These are phyloP conservation scores for Argyrosomus japonicus DNA, from an alignment of 2,113 vertebrate species.

Conservation along the genomic window DNA sequence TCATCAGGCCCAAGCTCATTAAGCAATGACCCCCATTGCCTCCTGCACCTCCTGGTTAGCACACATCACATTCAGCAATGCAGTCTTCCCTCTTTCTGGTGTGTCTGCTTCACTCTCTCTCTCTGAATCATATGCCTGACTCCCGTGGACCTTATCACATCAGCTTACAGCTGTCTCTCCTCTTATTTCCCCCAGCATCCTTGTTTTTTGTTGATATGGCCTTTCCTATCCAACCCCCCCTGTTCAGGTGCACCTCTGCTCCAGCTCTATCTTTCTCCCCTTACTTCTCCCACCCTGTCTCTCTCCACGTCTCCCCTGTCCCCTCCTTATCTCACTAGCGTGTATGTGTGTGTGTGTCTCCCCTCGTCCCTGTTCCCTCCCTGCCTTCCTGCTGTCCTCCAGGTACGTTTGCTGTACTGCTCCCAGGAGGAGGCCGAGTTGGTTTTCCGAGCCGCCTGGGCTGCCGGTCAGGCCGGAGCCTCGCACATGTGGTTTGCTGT, in stretches of 20 bases:
- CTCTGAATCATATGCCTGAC: conserved; percentile 44
- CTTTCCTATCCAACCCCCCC: conserved; percentile 56
- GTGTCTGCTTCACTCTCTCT: conserved; percentile 39
- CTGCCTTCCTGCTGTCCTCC: conserved; percentile 68
- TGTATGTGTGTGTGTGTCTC: conserved; percentile 77
- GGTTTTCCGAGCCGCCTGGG: conserved; percentile 90
- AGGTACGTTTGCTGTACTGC: conserved; percentile 94
- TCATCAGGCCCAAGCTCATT: conserved; percentile 72
- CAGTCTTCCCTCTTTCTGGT: conserved; percentile 20
- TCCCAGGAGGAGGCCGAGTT: conserved; percentile 93
- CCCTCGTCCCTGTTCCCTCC: conserved; percentile 70
- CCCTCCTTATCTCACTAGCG: conserved; percentile 82
- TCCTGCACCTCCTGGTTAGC: conserved; percentile 51
- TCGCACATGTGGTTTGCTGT: conserved; percentile 96
- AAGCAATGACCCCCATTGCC: conserved; percentile 58
- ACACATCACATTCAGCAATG: conserved; percentile 18
- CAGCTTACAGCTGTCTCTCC: conserved; percentile 57
- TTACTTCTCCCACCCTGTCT: conserved; percentile 71
- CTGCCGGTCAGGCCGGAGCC: conserved; percentile 89
- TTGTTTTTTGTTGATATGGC: conserved; percentile 60
- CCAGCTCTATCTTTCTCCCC: conserved; percentile 60
- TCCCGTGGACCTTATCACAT: conserved; percentile 67
- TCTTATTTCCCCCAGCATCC: conserved; percentile 49
- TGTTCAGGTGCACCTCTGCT: conserved; percentile 57
- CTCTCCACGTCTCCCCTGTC: conserved; percentile 74